Percentiles rank a stretch among this genome's conserved stretches.
phyloP scores from a whole-genome alignment of 1,140 invertebrate genomes.

The Zaprionus camerounensis region DNA sequence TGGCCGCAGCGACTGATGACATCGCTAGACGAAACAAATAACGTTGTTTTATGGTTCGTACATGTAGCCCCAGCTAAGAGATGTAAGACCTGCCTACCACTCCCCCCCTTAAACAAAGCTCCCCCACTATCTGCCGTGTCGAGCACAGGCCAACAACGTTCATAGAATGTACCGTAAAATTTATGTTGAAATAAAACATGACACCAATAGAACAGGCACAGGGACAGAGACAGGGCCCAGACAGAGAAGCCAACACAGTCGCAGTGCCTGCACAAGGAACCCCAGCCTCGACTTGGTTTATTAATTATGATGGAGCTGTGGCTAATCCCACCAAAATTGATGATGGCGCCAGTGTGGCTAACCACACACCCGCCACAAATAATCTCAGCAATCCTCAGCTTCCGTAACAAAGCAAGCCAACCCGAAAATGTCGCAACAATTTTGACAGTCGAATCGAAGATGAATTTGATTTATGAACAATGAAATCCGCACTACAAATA shows the following conservation, averaged over 20 bases:
- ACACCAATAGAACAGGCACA: constrained; percentile 43
- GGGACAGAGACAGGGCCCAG: constrained; percentile 2
- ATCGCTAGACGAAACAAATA: constrained; percentile 63
- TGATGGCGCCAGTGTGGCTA: constrained; percentile 67
- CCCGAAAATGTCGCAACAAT: constrained; percentile 43
- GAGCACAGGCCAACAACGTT: constrained; percentile 22
- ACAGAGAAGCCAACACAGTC: constrained; percentile 6
- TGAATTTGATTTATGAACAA: constrained; percentile 63
- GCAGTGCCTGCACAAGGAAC: neutral
- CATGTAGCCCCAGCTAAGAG: constrained; percentile 46
- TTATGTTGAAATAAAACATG: constrained; percentile 70
- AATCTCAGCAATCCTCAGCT: constrained; percentile 42
- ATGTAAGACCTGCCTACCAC: neutral
- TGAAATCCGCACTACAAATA: constrained; percentile 16
- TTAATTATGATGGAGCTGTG: constrained; percentile 73
- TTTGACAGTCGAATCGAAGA: constrained; percentile 50
- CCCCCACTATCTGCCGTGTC: constrained; percentile 3
- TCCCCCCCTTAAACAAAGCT: neutral
- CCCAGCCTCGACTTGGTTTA: constrained; percentile 41
- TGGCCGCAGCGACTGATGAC: constrained; percentile 51
- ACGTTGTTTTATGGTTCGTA: constrained; percentile 67
- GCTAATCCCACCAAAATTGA: constrained; percentile 63
- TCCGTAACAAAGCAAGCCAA: constrained; percentile 36
- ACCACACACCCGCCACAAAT: constrained; percentile 37
- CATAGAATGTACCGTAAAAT: constrained; percentile 49